Evolutionary conservation across 2,797 vertebrate species (phyloP).

Genomic region (Tamandua tetradactyla): DNA sequence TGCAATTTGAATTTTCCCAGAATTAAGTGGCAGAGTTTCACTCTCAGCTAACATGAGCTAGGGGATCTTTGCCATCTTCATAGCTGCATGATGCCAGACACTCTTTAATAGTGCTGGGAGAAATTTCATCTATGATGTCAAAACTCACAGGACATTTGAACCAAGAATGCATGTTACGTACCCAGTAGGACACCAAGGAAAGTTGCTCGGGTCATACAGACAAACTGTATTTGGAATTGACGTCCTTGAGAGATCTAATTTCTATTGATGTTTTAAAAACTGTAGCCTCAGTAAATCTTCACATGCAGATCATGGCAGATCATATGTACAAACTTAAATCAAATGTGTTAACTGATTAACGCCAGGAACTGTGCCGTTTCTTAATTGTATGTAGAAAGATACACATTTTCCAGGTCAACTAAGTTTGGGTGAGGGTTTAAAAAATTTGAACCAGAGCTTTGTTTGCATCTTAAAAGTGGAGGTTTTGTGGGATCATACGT

Average conservation of each 20-base stretch:
- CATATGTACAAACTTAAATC: neutral
- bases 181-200: conserved; percentile 44
- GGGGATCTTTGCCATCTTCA: conserved; percentile 60
- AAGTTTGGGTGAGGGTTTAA: neutral
- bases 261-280: conserved; percentile 36
- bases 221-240: conserved; percentile 48
- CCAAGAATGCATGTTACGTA: conserved; percentile 57
- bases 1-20: conserved; percentile 31
- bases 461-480: conserved; percentile 28
- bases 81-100: conserved; percentile 38
- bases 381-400: neutral
- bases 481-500: neutral
- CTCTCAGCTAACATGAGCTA: conserved; percentile 25
- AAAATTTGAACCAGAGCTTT: neutral
- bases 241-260: conserved; percentile 59
- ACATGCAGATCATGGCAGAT: neutral
- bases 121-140: conserved; percentile 74
- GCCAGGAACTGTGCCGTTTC: neutral
- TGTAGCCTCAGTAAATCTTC: conserved; percentile 23
- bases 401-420: neutral
- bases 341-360: neutral
- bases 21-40: neutral
- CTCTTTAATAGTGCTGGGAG: conserved; percentile 59
- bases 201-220: conserved; percentile 41
- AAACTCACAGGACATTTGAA: conserved; percentile 68